Conservation (phyloP, 2,888 invertebrate genomes). For the Blomia tropicalis region DNA sequence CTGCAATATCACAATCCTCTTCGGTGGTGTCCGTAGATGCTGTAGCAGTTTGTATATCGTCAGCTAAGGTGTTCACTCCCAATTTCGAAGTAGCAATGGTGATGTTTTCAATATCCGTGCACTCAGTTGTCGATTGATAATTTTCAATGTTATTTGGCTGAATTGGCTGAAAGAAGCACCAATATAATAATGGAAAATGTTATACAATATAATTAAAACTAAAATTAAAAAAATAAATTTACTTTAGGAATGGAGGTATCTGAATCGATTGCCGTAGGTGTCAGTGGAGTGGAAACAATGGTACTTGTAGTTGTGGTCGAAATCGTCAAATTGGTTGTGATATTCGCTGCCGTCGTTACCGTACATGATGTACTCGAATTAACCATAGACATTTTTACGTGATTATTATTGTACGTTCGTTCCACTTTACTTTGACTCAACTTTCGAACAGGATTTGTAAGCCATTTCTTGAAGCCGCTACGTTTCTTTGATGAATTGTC, state of each 20-base stretch:
- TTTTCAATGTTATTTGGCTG: constrained; percentile 10
- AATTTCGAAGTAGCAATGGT: not conserved
- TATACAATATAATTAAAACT: not conserved
- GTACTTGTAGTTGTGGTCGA: constrained; percentile 43
- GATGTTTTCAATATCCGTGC: not conserved
- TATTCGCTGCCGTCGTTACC: not conserved
- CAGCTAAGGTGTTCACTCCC: not conserved
- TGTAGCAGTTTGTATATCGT: constrained; percentile 19
- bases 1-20: constrained; percentile 51
- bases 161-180: no score
- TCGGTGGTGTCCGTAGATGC: constrained; percentile 39
- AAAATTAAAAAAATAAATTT: not conserved
- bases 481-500: constrained; percentile 16
- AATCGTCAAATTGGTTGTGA: constrained; percentile 14
- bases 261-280: not conserved
- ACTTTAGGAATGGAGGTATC: constrained; percentile 7
- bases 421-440: constrained; percentile 56
- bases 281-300: not conserved
- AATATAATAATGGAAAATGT: not conserved
- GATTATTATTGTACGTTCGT: constrained; percentile 18
- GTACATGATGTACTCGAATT: constrained; percentile 7
- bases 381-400: constrained; percentile 27
- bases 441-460: constrained; percentile 70
- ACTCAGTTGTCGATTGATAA: not conserved
- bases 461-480: constrained; percentile 54